A percentile compares a stretch with the other conserved stretches of the same genome.
Conservation (phyloP, 37 sponge, comb jelly and placozoan species). For the Cliona cf. orientalis region DNA sequence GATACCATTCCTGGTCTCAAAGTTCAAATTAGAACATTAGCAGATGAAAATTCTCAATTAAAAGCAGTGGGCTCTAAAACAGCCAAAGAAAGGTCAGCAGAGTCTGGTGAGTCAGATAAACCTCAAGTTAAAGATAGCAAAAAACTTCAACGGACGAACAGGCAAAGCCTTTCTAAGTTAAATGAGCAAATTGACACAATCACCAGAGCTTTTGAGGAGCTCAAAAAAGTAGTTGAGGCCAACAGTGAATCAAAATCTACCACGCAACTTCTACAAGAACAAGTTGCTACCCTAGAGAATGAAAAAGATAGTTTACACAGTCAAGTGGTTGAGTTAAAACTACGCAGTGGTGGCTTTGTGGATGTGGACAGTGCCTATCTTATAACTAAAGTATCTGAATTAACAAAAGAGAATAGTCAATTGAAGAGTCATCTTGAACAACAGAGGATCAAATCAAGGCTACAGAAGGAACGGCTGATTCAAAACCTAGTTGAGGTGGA, state of each 20-base stretch:
- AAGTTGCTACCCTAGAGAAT: slow-evolving; percentile 51
- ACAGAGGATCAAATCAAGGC: slow-evolving; percentile 33
- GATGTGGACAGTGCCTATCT: slow-evolving; percentile 61
- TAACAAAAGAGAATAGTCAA: slow-evolving; percentile 40
- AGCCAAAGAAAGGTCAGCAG: too few species aligned
- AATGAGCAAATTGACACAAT: too few species aligned
- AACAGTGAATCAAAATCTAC: slow-evolving; percentile 26
- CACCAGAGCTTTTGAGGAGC: slow-evolving; percentile 11
- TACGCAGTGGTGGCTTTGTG: slow-evolving; percentile 3
- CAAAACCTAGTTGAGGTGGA: slow-evolving; percentile 77
- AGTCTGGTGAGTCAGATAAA: too few species aligned
- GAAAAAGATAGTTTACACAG: slow-evolving; percentile 66
- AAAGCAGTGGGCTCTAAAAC: too few species aligned
- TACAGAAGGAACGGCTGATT: slow-evolving; percentile 68
- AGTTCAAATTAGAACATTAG: slow-evolving; percentile 18
- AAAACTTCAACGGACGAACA: too few species aligned
- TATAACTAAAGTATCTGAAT: slow-evolving; percentile 26
- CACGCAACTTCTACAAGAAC: slow-evolving; percentile 4
- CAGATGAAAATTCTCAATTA: slow-evolving; percentile 13
- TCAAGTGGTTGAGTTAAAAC: slow-evolving; percentile 50
- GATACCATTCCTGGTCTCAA: slow-evolving; percentile 53
- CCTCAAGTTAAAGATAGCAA: too few species aligned
- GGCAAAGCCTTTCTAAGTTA: too few species aligned
- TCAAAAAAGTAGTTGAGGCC: slow-evolving; percentile 46
- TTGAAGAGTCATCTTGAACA: slow-evolving; percentile 42